A percentile compares a stretch with the other conserved stretches of the same genome.
Conservation (phyloP, 2,797 vertebrate genomes). For the Pyrrhura leucotis region DNA sequence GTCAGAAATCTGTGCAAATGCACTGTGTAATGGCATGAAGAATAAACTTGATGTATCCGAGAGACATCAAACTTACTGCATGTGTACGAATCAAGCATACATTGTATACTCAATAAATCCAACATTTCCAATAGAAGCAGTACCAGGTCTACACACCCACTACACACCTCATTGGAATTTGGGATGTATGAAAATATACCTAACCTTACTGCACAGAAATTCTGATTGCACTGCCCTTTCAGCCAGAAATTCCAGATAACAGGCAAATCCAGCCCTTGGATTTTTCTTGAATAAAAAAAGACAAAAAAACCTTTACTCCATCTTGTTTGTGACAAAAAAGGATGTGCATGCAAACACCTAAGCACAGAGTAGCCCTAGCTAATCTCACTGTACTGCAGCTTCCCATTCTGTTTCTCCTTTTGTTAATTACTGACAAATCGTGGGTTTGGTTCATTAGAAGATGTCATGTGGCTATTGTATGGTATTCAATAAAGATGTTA, state of each 20-base stretch:
- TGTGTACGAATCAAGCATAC: background rate
- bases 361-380: background rate
- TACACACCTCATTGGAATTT: background rate
- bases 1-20: background rate
- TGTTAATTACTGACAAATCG: background rate
- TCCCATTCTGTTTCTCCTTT: background rate
- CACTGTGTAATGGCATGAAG: background rate
- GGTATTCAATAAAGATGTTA: background rate
- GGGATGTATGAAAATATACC: background rate
- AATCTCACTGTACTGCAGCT: background rate
- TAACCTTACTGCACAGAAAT: background rate
- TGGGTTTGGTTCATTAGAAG: background rate
- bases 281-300: background rate
- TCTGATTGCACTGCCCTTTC: background rate
- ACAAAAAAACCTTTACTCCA: background rate
- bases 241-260: background rate
- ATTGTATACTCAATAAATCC: fast-evolving
- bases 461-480: background rate
- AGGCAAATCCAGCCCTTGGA: background rate
- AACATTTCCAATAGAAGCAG: fast-evolving
- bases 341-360: background rate
- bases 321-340: background rate
- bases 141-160: background rate
- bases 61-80: background rate
- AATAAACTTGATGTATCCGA: background rate